Base-by-base conservation (phyloP, 2,888 invertebrate species). In the Drosophila hamatofila region DNA sequence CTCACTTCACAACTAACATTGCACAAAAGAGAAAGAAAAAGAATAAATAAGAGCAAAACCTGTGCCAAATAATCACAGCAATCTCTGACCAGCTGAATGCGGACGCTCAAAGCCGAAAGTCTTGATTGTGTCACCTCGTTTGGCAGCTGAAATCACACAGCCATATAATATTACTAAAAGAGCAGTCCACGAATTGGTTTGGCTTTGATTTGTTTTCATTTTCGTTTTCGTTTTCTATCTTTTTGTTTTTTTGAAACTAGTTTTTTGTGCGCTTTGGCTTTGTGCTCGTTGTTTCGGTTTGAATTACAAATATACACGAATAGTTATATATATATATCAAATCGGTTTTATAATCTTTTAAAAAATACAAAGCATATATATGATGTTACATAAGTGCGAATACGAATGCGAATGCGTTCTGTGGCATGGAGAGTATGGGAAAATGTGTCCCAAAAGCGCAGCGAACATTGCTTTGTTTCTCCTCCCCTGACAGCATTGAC, bases 301-400 rank as follows among this genome's bases (percentile, higher is more conserved):
- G 77, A 62, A 75, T 75, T 79, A 61, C 75, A 68, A 68, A 58
- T 68, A 58, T 21, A 63, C 37, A 27, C 25, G 16, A 2, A 8
- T 23, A 14, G 4, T 3, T 16, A 48, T 9, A 48, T 11, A 48
- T 27, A 44, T 44, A 44, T 14, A 23, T 44, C 49, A 35, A 63
- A 60, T 54, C 56, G 69, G 74, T 75, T 86, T 89, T 84, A 81
- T 84, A 89, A 84, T 84, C 87, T 89, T 75, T 84, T 78, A 81
- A 89, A 89, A 89, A 84, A 87, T 83, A 89, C 89, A 84, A 72
- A 89, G 89, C 83, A 87, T 83, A 89, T 39, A 87, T 80, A 54
- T 79, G 49, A 30, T 57, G 61, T 68, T 83, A 72, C 58, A 67
- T 57, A 80, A 63, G 70, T 51, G 48, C 35, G 61, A 56, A 61